phyloP scores from a whole-genome alignment of 2,113 vertebrate genomes.

The Passerina amoena region DNA sequence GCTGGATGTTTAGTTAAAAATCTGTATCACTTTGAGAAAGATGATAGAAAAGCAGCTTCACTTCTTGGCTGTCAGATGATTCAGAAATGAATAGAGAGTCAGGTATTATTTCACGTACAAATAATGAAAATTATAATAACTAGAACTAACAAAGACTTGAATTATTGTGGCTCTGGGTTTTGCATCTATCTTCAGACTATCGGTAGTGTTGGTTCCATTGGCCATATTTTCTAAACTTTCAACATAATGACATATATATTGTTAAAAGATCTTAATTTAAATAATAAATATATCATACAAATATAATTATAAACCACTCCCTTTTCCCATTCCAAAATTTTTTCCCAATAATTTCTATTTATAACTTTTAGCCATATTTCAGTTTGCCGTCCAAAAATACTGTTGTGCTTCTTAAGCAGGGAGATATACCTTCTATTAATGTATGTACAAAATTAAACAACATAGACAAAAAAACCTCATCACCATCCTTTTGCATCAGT shows the following conservation, averaged over 20 bases:
- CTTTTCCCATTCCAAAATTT: not conserved
- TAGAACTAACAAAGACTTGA: not conserved
- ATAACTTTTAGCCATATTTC: not conserved
- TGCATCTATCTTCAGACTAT: not conserved
- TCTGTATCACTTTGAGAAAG: not conserved
- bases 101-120: not conserved
- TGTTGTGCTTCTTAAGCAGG: not conserved
- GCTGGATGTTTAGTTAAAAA: not conserved
- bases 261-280: not conserved
- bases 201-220: not conserved
- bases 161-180: not conserved
- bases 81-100: not conserved
- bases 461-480: not conserved
- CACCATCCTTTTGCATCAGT: not conserved
- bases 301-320: not conserved
- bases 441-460: not conserved
- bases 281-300: not conserved
- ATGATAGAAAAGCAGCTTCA: not conserved
- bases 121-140: not conserved
- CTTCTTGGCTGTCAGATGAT: not conserved
- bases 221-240: not conserved
- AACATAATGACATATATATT: not conserved
- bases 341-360: not conserved
- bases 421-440: not conserved
- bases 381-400: not conserved